Conservation (phyloP, 2,888 invertebrate genomes). For the Drosophila histrio region DNA sequence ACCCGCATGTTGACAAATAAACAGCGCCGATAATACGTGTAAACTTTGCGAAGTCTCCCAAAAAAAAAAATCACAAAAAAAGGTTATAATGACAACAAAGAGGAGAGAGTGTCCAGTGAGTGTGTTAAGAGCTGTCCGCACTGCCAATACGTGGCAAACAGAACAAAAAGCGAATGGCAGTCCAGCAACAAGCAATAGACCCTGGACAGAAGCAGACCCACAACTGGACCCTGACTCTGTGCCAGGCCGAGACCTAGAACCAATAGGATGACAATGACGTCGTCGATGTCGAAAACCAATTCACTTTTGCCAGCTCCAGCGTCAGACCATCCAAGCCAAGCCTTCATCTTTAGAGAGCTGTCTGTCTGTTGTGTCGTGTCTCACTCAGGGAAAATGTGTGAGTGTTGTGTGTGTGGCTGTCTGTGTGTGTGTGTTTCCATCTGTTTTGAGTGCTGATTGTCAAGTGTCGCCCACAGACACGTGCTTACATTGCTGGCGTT, state of each 20-base stretch:
- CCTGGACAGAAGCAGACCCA: constrained; percentile 4
- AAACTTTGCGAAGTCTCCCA: constrained; percentile 43
- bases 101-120: constrained; percentile 6
- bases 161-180: constrained; percentile 2
- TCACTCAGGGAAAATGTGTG: background rate
- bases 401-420: background rate
- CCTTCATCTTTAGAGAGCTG: constrained; percentile 46
- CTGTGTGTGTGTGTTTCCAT: constrained; percentile 36
- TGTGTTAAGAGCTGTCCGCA: constrained; percentile 58
- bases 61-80: background rate
- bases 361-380: constrained; percentile 5
- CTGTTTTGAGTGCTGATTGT: constrained; percentile 75
- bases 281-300: constrained; percentile 65
- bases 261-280: constrained; percentile 51
- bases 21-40: constrained; percentile 74
- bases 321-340: constrained; percentile 14
- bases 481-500: constrained; percentile 68
- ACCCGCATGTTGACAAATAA: constrained; percentile 67
- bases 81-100: constrained; percentile 20
- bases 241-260: constrained; percentile 7
- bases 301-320: constrained; percentile 47
- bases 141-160: constrained; percentile 50
- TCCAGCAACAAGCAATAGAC: constrained; percentile 46
- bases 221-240: constrained; percentile 9
- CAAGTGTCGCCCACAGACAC: constrained; percentile 76